phyloP scores from a whole-genome alignment of 2,888 invertebrate genomes.

The Congeria kusceri region DNA sequence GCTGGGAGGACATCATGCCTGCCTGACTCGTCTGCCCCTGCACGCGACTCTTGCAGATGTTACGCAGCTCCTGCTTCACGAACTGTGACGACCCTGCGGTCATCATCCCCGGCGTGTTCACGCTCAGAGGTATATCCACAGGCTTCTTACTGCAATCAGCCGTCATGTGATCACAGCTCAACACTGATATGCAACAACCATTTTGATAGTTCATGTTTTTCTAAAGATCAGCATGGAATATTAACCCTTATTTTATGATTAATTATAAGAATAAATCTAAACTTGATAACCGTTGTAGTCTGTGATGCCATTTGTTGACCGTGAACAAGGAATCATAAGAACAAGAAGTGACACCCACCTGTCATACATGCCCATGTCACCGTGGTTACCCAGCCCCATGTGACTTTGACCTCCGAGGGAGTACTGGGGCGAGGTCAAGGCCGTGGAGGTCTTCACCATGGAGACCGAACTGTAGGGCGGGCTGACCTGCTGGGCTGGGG shows the following conservation, averaged over 20 bases:
- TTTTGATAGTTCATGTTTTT: too few relatives aligned
- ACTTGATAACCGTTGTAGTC: too few relatives aligned
- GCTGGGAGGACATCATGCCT: constrained; percentile 25
- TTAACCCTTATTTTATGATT: too few relatives aligned
- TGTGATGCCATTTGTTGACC: too few relatives aligned
- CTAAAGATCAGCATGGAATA: too few relatives aligned
- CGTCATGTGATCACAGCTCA: too few relatives aligned
- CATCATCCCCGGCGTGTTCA: constrained; percentile 57
- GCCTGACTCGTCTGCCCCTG: constrained; percentile 76
- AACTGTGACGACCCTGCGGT: constrained; percentile 89
- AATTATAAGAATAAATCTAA: too few relatives aligned
- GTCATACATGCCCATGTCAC: constrained; percentile 67
- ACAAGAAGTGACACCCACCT: constrained; percentile 42
- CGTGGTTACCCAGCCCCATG: constrained; percentile 47
- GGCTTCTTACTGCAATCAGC: constrained; percentile 72
- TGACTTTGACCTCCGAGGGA: constrained; percentile 31
- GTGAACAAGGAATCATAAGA: too few relatives aligned
- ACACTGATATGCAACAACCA: too few relatives aligned
- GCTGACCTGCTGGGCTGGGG: constrained; percentile 58
- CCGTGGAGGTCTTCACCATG: constrained; percentile 55
- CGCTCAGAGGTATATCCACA: constrained; percentile 62
- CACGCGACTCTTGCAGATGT: constrained; percentile 94
- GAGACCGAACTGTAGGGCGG: constrained; percentile 67
- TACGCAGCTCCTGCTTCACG: constrained; percentile 95
- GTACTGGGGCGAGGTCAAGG: constrained; percentile 51